phyloP scores from a whole-genome alignment of 2,797 vertebrate species.

The Ceyx erithaca region DNA sequence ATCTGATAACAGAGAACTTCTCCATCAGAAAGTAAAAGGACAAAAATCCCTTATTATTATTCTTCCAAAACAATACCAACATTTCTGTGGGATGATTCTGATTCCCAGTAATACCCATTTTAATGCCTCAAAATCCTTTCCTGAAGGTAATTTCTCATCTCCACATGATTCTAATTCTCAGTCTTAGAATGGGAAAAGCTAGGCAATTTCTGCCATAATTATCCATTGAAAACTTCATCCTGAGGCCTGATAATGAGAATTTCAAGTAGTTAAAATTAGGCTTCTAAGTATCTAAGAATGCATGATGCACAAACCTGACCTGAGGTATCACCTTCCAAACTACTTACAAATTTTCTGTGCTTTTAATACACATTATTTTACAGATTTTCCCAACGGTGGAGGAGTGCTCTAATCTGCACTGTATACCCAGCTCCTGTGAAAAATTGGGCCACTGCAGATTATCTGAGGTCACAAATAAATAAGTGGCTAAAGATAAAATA shows the following conservation, averaged over 20 bases:
- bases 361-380: neutral
- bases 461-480: neutral
- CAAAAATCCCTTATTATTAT: constrained; percentile 6
- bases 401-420: neutral
- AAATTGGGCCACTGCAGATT: neutral
- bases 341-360: neutral
- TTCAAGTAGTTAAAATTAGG: neutral
- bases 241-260: neutral
- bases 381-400: neutral
- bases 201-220: constrained; percentile 1
- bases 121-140: constrained; percentile 27
- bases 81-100: constrained; percentile 19
- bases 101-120: neutral
- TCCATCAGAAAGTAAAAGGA: neutral
- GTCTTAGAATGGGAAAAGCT: neutral
- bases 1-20: neutral
- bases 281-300: neutral
- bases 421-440: neutral
- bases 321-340: neutral
- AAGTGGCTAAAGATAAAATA: neutral
- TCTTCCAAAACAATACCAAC: neutral
- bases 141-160: constrained; percentile 15
- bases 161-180: constrained; percentile 25
- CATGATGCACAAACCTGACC: neutral
- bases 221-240: constrained; percentile 23